Evolutionary conservation across 2,888 invertebrate species (phyloP).

Genomic region (Teinopalpus imperialis): DNA sequence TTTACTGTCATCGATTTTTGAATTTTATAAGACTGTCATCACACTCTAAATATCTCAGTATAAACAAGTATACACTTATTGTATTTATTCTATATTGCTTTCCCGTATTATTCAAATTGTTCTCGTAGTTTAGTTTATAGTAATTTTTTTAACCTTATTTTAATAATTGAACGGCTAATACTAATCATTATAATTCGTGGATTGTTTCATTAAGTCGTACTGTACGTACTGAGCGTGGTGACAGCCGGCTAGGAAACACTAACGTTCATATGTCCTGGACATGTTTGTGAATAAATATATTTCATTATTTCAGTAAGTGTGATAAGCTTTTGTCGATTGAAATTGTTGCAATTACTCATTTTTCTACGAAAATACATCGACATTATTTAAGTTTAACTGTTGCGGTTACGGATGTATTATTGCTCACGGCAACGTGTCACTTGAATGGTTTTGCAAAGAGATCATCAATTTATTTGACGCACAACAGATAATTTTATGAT

Average conservation of each 20-base stretch:
- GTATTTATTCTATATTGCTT: too few relatives aligned
- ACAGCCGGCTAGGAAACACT: conserved; percentile 17
- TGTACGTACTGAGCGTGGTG: conserved; percentile 3
- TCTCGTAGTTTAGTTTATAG: too few relatives aligned
- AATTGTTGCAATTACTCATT: conserved; percentile 1
- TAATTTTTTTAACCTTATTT: too few relatives aligned
- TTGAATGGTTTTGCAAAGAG: conserved; percentile 46
- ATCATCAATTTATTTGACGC: conserved; percentile 46
- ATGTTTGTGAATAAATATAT: conserved; percentile 30
- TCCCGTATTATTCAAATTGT: not conserved
- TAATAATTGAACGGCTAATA: too few relatives aligned
- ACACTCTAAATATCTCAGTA: not conserved
- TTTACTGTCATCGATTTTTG: conserved; percentile 25
- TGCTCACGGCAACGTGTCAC: conserved; percentile 40
- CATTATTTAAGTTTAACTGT: conserved; percentile 7
- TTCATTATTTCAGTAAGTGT: conserved; percentile 24
- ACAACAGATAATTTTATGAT: conserved; percentile 50
- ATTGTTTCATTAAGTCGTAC: not conserved
- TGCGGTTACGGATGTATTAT: not conserved
- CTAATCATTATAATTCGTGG: too few relatives aligned
- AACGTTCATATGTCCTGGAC: conserved; percentile 30
- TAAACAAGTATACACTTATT: too few relatives aligned
- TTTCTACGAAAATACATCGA: conserved; percentile 18
- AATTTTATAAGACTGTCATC: conserved; percentile 29
- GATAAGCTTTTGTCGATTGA: conserved; percentile 17